Evolutionary conservation across 2,888 invertebrate species (phyloP), one percentile per base, ranked within the genome.

Genomic region (Beris morrisii): DNA sequence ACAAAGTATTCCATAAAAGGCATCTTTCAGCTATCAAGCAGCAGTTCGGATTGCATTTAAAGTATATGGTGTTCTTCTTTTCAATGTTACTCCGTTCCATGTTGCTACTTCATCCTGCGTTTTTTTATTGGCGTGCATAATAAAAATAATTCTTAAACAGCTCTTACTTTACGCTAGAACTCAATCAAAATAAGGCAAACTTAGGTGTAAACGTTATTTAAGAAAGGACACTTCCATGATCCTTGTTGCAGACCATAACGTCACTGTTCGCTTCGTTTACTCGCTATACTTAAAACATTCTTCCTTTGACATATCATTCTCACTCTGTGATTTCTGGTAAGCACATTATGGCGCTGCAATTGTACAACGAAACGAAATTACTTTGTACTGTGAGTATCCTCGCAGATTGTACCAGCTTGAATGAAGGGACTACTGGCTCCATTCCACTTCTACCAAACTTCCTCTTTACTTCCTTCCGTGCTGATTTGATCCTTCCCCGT

Each of bases 301-400:
- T 61, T 31, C 52, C 61, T 61, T 61, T 61, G 61, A 61, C 61
- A 52, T 61, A 61, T 61, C 50, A 38, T 61, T 50, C 38, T 52
- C 50, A 50, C 46, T 38, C 52, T 50, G 61, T 28, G 50, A 52
- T 50, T 61, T 50, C 61, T 50, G 61, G 61, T 61, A 61, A 61
- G 61, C 50, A 61, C 61, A 61, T 61, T 61, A 61, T 50, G 12
- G 31, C 50, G 61, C 50, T 61, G 61, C 50, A 61, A 61, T 61
- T 50, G 50, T 61, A 61, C 61, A 61, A 52, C 50, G 52, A 52
- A 61, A 61, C 30, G 52, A 61, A 61, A 61, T 61, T 61, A 61
- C 61, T 61, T 61, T 32, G 61, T 6, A 56, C n/a, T 7, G 7
- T 22, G 13, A 13, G 28, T 61, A 22, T 50, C 38, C 15, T 38